phyloP scores from a whole-genome alignment of 92 coral and sea anemone genomes.

The Porites cylindrica region DNA sequence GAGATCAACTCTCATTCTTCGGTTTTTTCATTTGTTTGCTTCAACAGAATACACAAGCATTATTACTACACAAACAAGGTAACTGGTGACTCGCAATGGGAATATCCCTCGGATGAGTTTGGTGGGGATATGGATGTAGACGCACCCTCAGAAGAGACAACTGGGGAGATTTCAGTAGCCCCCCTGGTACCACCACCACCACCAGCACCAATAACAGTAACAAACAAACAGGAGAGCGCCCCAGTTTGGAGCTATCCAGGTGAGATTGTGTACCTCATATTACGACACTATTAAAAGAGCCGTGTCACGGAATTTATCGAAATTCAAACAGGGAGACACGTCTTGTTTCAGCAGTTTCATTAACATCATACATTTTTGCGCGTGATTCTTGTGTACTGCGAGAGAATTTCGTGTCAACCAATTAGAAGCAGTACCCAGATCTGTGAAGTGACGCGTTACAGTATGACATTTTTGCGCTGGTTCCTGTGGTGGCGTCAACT shows the following conservation, averaged over 20 bases:
- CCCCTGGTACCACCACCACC: too few species aligned
- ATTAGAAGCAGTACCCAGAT: too few species aligned
- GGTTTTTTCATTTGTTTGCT: slow-evolving; percentile 51
- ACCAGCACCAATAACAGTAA: not conserved
- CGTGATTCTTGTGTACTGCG: too few species aligned
- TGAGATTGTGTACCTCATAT: not conserved
- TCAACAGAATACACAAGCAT: slow-evolving; percentile 88
- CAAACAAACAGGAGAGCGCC: not conserved
- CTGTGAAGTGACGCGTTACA: too few species aligned
- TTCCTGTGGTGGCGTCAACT: too few species aligned
- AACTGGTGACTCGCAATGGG: slow-evolving; percentile 95
- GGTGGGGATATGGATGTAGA: slow-evolving; percentile 19
- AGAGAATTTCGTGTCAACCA: too few species aligned
- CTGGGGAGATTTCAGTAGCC: slow-evolving; percentile 26
- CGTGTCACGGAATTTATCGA: too few species aligned
- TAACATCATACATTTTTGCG: too few species aligned
- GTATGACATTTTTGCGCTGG: too few species aligned
- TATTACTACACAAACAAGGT: slow-evolving; percentile 88
- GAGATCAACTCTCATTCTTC: slow-evolving; percentile 31
- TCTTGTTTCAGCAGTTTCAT: too few species aligned
- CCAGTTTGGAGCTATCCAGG: slow-evolving; percentile 45
- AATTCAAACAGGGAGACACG: too few species aligned
- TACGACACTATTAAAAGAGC: not conserved
- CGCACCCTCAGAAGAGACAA: slow-evolving; percentile 19
- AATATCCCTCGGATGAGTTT: slow-evolving; percentile 70